These are phyloP conservation scores for Australoheros facetus DNA, from an alignment of 2,797 vertebrate species.

Conservation along the genomic window DNA sequence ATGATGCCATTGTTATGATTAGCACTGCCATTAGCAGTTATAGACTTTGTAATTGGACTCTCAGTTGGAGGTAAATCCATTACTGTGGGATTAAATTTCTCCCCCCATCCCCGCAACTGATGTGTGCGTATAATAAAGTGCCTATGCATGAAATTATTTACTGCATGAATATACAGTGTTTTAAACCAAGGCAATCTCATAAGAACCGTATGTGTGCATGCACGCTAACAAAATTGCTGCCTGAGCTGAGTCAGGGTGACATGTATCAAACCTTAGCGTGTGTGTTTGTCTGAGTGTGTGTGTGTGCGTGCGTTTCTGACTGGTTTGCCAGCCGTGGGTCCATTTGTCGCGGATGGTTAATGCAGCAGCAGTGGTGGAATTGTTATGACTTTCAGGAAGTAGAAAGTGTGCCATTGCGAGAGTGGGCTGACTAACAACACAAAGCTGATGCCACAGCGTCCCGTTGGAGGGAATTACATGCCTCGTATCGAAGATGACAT, in stretches of 20 bases:
- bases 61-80: constrained; percentile 66
- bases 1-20: constrained; percentile 57
- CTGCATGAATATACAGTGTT: constrained; percentile 24
- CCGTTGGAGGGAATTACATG: constrained; percentile 44
- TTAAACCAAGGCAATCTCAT: constrained; percentile 23
- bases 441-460: constrained; percentile 25
- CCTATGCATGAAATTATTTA: constrained; percentile 22
- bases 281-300: background rate
- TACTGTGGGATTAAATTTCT: constrained; percentile 51
- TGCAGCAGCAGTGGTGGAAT: constrained; percentile 46
- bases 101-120: constrained; percentile 21
- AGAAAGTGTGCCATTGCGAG: constrained; percentile 35
- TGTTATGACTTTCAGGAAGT: constrained; percentile 59
- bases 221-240: constrained; percentile 14
- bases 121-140: background rate
- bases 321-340: constrained; percentile 21
- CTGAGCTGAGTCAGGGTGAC: constrained; percentile 19
- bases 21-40: constrained; percentile 67
- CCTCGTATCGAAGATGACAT: constrained; percentile 45
- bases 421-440: constrained; percentile 43
- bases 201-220: constrained; percentile 6
- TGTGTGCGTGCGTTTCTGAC: constrained; percentile 2
- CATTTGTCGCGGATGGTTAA: constrained; percentile 57
- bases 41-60: constrained; percentile 70
- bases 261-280: background rate